Evolutionary conservation across 2,113 vertebrate genomes (phyloP), one percentile per base, ranked within the genome.

Genomic region (Percopsis transmontana): DNA sequence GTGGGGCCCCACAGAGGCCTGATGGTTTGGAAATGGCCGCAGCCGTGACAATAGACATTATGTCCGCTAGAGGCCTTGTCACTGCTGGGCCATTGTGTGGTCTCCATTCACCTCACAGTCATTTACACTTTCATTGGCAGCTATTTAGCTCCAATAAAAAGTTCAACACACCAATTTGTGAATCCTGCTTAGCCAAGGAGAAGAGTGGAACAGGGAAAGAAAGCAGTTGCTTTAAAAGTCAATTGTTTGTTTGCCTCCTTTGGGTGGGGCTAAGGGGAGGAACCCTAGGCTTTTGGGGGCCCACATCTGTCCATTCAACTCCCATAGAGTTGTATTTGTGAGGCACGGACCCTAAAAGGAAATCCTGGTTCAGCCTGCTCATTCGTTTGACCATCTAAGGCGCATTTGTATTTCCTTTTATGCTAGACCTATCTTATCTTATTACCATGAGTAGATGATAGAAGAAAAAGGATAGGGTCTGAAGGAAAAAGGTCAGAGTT

Each of bases 141-240:
- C 88, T 86, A 91, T 92, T 94, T 92, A 90, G 85, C 90, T 77
- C 83, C 80, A 84, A 83, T 88, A 90, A 92, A 92, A 91, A 87
- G 88, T 88, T 90, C 89, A 91, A 90, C 89, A 82, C 83, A 84
- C 84, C 87, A 92, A 91, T 93, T 94, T 93, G 92, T 92, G 91
- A 90, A 81, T 80, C 74, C 75, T 86, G 88, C 88, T 90, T 81
- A 89, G 88, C 80, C 89, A 85, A 85, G 86, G 56, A 89, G 90
- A 91, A 90, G 82, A 79, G 83, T 68, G 82, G 81, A 79, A 77
- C 44, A 58, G 80, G 71, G 76, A 77, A 80, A 77, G 79, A 90
- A 87, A 86, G 74, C 62, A 86, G 71, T 82, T 63, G 76, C 85
- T 93, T 94, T 89, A 89, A 89, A 92, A 94, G 90, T 92, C 89